Evolutionary conservation across 2,888 invertebrate genomes (phyloP), one percentile per base, ranked within the genome.

Genomic region (Oscheius sp.): DNA sequence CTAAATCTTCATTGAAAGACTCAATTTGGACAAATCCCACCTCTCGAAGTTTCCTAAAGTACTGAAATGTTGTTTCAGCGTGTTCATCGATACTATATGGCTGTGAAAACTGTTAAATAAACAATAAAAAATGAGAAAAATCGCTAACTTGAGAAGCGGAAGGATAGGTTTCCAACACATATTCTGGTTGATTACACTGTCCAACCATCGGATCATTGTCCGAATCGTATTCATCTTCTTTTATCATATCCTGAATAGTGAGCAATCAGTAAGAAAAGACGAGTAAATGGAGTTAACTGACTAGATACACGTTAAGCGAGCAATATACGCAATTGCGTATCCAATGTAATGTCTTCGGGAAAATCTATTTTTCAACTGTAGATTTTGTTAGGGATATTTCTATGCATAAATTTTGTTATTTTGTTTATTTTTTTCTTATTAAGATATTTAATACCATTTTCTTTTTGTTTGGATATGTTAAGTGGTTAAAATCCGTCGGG

Each of bases 21-120:
- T 47, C 30, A 28, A 33, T 17, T 2, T 14, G 12, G 2, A 14
- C 12, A 9, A 20, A 17, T 45, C 61, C 9, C 9, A 62, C 62
- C 9, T 2, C 32, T 45, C 62, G 12, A 5, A 62, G 20, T 26
- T 62, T 65, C 24, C 33, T 28, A 26, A 67, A 67, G 59, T 45
- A 67, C 22, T 45, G 49, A 20, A 59, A 59, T 36, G 67, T 67
- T 6, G 33, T 28, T 30, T 26, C 49, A 24, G 67, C 57, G 49
- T 67, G 67, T 26, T 47, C 33, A 9, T 59, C 49, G 20, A 47
- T 24, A 2, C 59, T 38, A 30, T 67, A 67, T 6, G 45, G 62
- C 0, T 28, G 32, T 14, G n/a, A 2, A 12, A 33, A 14, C 12
- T 32, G 24, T 49, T 62, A 24, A 14, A 2, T 2, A 4, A 14